Percentiles rank a stretch among this genome's conserved stretches.
Evolutionary conservation across 2,888 invertebrate species (phyloP).

Genomic region (Nephrotoma guestfalica): DNA sequence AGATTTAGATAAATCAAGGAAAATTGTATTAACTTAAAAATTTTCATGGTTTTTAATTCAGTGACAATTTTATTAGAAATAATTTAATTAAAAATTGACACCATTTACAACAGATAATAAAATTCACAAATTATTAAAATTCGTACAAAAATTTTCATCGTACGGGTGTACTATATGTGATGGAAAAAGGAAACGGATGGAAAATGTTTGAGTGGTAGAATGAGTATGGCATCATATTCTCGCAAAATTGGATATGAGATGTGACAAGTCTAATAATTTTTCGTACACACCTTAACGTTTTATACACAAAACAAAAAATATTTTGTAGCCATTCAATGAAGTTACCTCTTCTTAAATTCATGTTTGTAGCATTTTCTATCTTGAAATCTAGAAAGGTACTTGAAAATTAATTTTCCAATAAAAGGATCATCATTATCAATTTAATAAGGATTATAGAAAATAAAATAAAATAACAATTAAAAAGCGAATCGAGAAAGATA

Average conservation of each 20-base stretch:
- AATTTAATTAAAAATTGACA: neutral
- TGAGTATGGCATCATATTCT: neutral
- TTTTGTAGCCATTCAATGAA: neutral
- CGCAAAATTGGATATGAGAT: neutral
- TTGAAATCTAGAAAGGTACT: neutral
- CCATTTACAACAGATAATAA: neutral
- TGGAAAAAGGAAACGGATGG: neutral
- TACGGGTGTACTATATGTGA: neutral
- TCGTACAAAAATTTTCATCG: neutral
- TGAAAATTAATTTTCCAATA: neutral
- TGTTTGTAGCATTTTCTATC: neutral
- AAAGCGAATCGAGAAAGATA: neutral
- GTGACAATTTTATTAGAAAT: neutral
- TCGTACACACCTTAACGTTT: neutral
- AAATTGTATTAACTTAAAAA: neutral
- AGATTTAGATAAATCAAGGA: neutral
- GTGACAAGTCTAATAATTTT: neutral
- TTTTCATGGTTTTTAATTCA: neutral
- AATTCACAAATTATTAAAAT: neutral
- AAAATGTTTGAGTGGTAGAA: neutral
- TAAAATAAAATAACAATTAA: neutral
- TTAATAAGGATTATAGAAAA: neutral
- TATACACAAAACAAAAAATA: neutral
- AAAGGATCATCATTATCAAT: neutral
- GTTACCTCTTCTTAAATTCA: neutral